Evolutionary conservation across 2,797 vertebrate species (phyloP).

Genomic region (Acanthornis magna): DNA sequence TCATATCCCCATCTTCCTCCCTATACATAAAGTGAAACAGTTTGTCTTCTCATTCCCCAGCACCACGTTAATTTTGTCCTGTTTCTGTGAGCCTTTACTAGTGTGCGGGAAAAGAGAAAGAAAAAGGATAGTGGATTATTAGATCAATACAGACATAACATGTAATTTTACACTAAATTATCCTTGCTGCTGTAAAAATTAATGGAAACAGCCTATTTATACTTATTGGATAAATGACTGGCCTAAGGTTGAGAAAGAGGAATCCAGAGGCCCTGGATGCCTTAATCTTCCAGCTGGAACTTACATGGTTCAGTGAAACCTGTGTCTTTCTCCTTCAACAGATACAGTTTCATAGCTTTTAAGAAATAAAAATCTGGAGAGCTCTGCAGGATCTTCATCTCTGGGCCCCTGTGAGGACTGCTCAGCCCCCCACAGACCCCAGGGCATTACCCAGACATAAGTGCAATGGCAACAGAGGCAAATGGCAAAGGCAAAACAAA

Average conservation of each 20-base stretch:
- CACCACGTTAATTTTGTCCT: background rate
- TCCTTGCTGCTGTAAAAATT: background rate
- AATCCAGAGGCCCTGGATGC: background rate
- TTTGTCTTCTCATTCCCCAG: background rate
- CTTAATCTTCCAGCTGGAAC: background rate
- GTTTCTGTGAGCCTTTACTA: background rate
- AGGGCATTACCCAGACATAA: fast-evolving
- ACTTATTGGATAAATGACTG: background rate
- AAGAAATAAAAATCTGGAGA: background rate
- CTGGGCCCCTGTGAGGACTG: background rate
- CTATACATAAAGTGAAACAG: background rate
- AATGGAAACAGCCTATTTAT: background rate
- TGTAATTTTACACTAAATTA: background rate
- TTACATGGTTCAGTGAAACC: background rate
- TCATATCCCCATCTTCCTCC: background rate
- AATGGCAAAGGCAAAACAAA: background rate
- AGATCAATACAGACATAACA: background rate
- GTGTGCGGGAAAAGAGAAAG: background rate
- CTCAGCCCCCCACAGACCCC: fast-evolving
- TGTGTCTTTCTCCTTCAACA: background rate
- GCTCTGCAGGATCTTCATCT: background rate
- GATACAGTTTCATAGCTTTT: background rate
- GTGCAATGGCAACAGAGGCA: background rate
- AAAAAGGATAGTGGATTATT: background rate
- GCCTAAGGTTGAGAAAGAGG: background rate